Evolutionary conservation across 2,113 vertebrate species (phyloP).

Genomic region (Ailuropoda melanoleuca): DNA sequence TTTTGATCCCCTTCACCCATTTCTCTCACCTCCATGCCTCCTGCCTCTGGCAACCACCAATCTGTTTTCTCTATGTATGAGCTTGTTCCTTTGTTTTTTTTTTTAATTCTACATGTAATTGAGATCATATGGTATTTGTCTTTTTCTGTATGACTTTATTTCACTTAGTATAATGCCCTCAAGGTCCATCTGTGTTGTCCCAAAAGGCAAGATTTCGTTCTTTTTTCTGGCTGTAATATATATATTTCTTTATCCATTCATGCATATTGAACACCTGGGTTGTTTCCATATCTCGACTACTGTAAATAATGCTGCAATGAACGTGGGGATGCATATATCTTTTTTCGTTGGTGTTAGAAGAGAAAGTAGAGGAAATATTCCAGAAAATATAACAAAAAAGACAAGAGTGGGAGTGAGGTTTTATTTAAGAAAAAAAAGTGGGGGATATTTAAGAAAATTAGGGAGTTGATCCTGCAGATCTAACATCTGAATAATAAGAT

Average conservation of each 20-base stretch:
- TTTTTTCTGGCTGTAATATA: neutral
- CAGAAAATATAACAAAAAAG: neutral
- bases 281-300: neutral
- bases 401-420: neutral
- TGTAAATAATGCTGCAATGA: neutral
- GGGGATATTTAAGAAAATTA: neutral
- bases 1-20: neutral
- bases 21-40: neutral
- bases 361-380: neutral
- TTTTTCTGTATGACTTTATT: neutral
- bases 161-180: neutral
- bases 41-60: neutral
- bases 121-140: neutral
- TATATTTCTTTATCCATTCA: neutral
- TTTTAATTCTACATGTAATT: neutral
- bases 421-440: neutral
- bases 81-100: neutral
- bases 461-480: neutral
- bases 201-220: neutral
- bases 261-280: neutral
- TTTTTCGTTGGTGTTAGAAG: neutral
- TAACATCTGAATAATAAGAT: neutral
- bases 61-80: neutral
- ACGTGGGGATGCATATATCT: neutral
- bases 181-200: neutral